These are phyloP conservation scores for Phalera bucephala DNA, from an alignment of 2,888 invertebrate genomes.

Conservation along the genomic window DNA sequence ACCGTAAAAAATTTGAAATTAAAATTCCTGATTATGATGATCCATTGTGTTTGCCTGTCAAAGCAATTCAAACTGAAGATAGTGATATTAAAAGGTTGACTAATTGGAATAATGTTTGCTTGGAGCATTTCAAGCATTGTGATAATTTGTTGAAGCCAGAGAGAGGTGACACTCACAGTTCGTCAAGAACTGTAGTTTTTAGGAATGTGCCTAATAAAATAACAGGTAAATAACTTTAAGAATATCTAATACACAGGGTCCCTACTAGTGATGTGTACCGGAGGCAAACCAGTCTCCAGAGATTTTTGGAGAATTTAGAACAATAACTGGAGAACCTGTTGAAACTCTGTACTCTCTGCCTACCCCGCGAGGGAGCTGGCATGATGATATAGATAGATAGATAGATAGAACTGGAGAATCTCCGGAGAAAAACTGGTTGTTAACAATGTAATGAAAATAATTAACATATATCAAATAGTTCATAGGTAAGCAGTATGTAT, in stretches of 20 bases:
- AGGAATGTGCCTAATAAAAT: slow-evolving; percentile 54
- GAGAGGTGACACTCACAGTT: slow-evolving; percentile 43
- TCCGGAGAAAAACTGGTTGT: too few species aligned
- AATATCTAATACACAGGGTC: slow-evolving; percentile 2
- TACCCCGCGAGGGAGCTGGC: too few species aligned
- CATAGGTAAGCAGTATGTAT: too few species aligned
- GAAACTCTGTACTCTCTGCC: too few species aligned
- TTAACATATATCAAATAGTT: too few species aligned
- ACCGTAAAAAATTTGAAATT: slow-evolving; percentile 46
- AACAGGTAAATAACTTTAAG: slow-evolving; percentile 51
- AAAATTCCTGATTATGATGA: slow-evolving; percentile 70
- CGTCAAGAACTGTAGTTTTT: slow-evolving; percentile 56
- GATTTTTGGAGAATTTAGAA: too few species aligned
- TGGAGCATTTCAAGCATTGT: slow-evolving; percentile 58
- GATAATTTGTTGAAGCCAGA: slow-evolving; percentile 50
- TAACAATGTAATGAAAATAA: too few species aligned
- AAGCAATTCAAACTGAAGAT: slow-evolving; percentile 43
- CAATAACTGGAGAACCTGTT: too few species aligned
- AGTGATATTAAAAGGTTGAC: slow-evolving; percentile 48
- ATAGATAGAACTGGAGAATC: too few species aligned
- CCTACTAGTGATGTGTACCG: too few species aligned
- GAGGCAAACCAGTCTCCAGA: too few species aligned
- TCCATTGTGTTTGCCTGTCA: slow-evolving; percentile 67
- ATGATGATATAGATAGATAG: too few species aligned
- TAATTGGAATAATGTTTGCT: slow-evolving; percentile 67